A percentile compares a stretch with the other conserved stretches of the same genome.
phyloP scores from a whole-genome alignment of 1,140 invertebrate species.

The Andrena cerasifolii region DNA sequence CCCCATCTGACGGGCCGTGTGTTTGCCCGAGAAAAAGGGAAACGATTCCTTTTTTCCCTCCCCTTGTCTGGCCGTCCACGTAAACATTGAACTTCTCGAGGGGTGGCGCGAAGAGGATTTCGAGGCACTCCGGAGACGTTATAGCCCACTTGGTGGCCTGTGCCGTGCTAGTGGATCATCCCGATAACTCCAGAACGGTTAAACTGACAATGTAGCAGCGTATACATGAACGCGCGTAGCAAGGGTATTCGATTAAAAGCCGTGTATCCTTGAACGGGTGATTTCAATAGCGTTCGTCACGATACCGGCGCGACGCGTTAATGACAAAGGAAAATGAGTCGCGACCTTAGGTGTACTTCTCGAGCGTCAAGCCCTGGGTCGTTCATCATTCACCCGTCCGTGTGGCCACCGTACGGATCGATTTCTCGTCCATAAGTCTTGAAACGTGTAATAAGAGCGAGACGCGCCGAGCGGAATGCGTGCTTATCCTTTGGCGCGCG shows the following conservation, averaged over 20 bases:
- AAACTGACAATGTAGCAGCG: no score
- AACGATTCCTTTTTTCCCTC: neutral
- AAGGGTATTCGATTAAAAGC: no score
- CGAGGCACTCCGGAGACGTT: neutral
- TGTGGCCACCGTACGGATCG: no score
- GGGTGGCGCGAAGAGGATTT: conserved; percentile 4
- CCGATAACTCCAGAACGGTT: no score
- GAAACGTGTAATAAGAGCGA: no score
- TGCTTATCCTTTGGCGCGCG: no score
- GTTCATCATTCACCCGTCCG: conserved; percentile 9
- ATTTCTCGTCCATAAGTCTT: no score
- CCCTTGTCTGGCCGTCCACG: neutral
- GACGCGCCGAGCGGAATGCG: no score
- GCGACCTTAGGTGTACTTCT: neutral
- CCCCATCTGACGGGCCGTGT: conserved; percentile 25
- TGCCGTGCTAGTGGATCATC: no score
- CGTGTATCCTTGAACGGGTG: neutral
- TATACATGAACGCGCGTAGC: neutral
- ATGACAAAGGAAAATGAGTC: conserved; percentile 11
- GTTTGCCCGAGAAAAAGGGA: conserved; percentile 28
- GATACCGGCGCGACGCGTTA: neutral
- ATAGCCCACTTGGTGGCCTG: neutral
- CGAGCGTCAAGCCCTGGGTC: conserved; percentile 11
- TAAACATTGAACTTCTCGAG: neutral
- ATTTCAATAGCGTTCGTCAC: conserved; percentile 8